Conservation (phyloP, 2,113 vertebrate species). For the Chiloscyllium plagiosum region DNA sequence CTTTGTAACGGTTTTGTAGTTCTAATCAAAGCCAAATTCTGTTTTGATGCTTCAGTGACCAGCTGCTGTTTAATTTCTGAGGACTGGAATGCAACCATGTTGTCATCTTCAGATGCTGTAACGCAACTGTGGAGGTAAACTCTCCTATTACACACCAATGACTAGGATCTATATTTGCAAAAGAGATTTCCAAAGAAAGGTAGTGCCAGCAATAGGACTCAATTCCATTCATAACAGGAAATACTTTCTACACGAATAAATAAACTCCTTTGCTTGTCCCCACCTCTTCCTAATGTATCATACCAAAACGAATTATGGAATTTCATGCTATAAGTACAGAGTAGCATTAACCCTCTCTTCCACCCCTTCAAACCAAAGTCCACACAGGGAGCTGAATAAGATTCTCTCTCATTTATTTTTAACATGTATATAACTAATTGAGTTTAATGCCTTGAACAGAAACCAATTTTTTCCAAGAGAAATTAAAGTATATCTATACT, state of each 20-base stretch:
- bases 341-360: background rate
- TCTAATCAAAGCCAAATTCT: background rate
- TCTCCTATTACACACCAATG: background rate
- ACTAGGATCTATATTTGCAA: background rate
- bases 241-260: background rate
- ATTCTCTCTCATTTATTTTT: background rate
- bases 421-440: background rate
- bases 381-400: background rate
- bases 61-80: background rate
- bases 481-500: background rate
- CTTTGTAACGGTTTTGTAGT: background rate
- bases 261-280: background rate
- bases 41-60: background rate
- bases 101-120: background rate
- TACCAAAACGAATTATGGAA: background rate
- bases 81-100: no score
- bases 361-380: background rate
- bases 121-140: background rate
- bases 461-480: background rate
- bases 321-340: background rate
- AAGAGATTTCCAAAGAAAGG: background rate
- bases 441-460: background rate
- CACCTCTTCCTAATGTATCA: background rate
- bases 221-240: background rate
- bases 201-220: background rate